phyloP scores from a whole-genome alignment of 2,888 invertebrate genomes.

The Doris montereyensis region DNA sequence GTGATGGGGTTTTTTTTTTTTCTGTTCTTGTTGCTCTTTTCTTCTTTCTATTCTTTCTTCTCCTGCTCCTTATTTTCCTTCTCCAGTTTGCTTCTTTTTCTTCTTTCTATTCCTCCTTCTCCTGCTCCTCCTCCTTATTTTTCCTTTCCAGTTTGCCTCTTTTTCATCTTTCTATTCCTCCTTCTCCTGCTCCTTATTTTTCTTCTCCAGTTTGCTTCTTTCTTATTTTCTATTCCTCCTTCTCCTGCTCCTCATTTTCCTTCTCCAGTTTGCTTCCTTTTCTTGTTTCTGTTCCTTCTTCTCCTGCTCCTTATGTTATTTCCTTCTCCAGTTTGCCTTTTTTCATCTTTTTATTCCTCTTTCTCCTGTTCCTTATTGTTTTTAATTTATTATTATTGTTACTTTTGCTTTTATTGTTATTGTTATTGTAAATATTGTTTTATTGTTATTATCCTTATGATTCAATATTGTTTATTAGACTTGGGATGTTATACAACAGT shows the following conservation, averaged over 20 bases:
- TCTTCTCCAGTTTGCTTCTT: not conserved
- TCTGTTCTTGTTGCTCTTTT: not conserved
- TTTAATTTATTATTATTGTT: too few species aligned
- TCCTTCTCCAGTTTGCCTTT: too few species aligned
- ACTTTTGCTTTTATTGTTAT: too few species aligned
- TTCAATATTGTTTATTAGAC: not conserved
- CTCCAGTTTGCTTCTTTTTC: not conserved
- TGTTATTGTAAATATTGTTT: too few species aligned
- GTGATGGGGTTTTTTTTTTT: not conserved
- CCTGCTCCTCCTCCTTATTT: not conserved
- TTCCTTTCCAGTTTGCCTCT: not conserved
- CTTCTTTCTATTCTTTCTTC: not conserved
- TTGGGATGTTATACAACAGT: not conserved
- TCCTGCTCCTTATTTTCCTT: not conserved
- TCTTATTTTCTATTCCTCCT: not conserved
- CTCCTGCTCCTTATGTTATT: not conserved
- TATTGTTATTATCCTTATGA: too few species aligned
- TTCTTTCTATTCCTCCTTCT: not conserved
- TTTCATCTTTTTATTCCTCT: not conserved
- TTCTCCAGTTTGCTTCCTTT: not conserved
- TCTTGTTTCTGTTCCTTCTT: not conserved
- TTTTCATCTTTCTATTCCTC: not conserved
- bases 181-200: not conserved
- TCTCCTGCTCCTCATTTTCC: not conserved
- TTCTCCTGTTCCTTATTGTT: not conserved